phyloP scores from a whole-genome alignment of 2,113 vertebrate genomes.

The Thamnaconus septentrionalis region DNA sequence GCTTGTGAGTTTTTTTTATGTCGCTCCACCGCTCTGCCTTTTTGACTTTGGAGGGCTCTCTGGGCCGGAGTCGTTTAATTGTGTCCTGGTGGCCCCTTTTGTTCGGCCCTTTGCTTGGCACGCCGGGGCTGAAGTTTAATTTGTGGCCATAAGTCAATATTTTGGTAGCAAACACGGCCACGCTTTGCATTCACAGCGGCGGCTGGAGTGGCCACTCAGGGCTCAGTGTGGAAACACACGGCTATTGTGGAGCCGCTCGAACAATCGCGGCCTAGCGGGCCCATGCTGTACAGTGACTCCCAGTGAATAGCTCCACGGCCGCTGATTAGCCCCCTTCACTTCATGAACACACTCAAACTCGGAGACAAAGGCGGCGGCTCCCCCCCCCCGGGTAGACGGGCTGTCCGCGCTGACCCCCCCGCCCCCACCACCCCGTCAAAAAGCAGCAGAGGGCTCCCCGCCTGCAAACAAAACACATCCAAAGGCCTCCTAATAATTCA shows the following conservation, averaged over 20 bases:
- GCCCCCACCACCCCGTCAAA: constrained; percentile 47
- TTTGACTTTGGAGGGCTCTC: constrained; percentile 38
- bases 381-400: constrained; percentile 6
- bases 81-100: constrained; percentile 15
- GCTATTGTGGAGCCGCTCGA: constrained; percentile 58
- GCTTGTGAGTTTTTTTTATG: constrained; percentile 29
- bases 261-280: constrained; percentile 66
- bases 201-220: constrained; percentile 60
- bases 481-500: constrained; percentile 79
- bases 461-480: constrained; percentile 63
- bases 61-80: constrained; percentile 54
- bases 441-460: constrained; percentile 58
- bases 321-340: constrained; percentile 71
- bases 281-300: constrained; percentile 62
- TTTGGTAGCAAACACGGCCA: constrained; percentile 63
- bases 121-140: constrained; percentile 35
- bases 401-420: constrained; percentile 49
- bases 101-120: constrained; percentile 27
- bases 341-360: constrained; percentile 73
- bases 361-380: constrained; percentile 55
- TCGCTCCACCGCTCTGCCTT: constrained; percentile 17
- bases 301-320: constrained; percentile 64
- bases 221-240: constrained; percentile 57
- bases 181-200: constrained; percentile 59
- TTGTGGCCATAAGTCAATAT: constrained; percentile 62